These are phyloP conservation scores for Xiphorhynchus elegans DNA, from an alignment of 2,113 vertebrate species.

Conservation along the genomic window DNA sequence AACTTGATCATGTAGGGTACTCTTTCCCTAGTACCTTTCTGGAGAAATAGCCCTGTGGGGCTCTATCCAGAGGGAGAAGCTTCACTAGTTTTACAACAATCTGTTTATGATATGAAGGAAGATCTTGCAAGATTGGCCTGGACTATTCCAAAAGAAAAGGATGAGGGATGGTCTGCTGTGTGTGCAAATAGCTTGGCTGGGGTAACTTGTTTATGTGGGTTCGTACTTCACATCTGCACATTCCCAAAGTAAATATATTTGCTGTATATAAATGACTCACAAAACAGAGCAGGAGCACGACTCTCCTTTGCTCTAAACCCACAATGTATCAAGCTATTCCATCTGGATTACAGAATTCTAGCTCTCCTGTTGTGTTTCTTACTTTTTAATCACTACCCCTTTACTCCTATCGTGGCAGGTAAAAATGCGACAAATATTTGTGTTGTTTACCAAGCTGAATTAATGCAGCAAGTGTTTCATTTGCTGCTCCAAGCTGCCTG, in stretches of 20 bases:
- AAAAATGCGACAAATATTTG: background rate
- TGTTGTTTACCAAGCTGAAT: background rate
- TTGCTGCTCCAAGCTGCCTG: background rate
- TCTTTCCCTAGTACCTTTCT: background rate
- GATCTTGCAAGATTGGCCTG: background rate
- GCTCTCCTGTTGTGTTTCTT: background rate
- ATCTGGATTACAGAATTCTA: background rate
- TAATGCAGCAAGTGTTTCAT: background rate
- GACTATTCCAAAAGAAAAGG: background rate
- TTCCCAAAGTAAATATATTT: background rate
- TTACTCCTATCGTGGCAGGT: background rate
- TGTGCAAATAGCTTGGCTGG: background rate
- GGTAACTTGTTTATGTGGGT: background rate
- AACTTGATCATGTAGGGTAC: background rate
- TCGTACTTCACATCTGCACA: background rate
- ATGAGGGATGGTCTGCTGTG: background rate
- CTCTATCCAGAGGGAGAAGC: background rate
- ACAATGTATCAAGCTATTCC: background rate
- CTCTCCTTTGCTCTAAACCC: background rate
- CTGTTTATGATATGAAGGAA: background rate
- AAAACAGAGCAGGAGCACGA: background rate
- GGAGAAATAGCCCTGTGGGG: background rate
- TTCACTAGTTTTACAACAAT: background rate
- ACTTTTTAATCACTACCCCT: background rate
- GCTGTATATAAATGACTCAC: background rate